phyloP scores from a whole-genome alignment of 2,888 invertebrate genomes.

The Coremacera marginata region DNA sequence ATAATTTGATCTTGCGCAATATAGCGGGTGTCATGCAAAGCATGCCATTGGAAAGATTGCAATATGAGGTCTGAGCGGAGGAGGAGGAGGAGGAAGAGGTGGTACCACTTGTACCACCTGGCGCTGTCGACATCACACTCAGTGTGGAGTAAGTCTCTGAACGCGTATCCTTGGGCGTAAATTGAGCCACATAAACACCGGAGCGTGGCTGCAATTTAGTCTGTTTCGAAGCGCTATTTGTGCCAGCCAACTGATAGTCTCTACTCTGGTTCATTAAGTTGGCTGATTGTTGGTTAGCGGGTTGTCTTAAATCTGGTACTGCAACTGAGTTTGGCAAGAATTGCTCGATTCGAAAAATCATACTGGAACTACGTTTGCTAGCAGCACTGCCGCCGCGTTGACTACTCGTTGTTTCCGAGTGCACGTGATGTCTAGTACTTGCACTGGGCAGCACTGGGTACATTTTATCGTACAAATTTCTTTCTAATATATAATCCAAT shows the following conservation, averaged over 20 bases:
- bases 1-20: constrained; percentile 69
- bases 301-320: constrained; percentile 32
- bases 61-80: constrained; percentile 49
- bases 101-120: constrained; percentile 22
- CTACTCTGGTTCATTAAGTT: neutral
- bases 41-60: constrained; percentile 51
- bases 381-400: constrained; percentile 31
- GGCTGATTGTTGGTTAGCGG: neutral
- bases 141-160: constrained; percentile 56
- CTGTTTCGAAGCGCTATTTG: constrained; percentile 19
- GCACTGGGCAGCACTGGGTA: constrained; percentile 54
- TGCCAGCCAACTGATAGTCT: neutral
- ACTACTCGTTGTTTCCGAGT: constrained; percentile 35
- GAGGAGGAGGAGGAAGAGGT: constrained; percentile 31
- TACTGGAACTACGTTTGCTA: constrained; percentile 58
- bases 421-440: constrained; percentile 47
- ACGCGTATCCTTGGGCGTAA: constrained; percentile 60
- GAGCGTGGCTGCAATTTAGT: constrained; percentile 39
- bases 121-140: constrained; percentile 54
- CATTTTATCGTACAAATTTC: constrained; percentile 46
- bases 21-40: constrained; percentile 56
- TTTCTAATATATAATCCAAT: neutral
- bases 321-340: constrained; percentile 49
- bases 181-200: constrained; percentile 61
- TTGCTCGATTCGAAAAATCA: constrained; percentile 63